Evolutionary conservation across 2,113 vertebrate genomes (phyloP).

Genomic region (Syngnathus scovelli): DNA sequence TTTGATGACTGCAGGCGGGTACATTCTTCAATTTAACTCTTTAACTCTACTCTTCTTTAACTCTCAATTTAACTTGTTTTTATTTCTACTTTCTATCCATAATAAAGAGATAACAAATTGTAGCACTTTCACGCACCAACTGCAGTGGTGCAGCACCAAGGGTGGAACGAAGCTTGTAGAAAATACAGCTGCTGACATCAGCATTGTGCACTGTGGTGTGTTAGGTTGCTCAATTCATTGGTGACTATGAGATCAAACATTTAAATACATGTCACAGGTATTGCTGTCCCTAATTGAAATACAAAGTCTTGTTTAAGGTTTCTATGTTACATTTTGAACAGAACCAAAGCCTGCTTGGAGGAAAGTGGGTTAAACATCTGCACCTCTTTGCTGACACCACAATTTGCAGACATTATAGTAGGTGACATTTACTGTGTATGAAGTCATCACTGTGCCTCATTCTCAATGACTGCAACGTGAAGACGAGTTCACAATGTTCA

Average conservation of each 20-base stretch:
- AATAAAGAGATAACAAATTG: background rate
- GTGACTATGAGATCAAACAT: background rate
- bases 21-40: background rate
- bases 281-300: background rate
- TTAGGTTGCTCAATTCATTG: background rate
- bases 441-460: slow-evolving; percentile 31
- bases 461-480: slow-evolving; percentile 35
- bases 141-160: background rate
- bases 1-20: background rate
- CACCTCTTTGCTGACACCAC: slow-evolving; percentile 29
- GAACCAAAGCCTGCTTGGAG: background rate
- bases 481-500: background rate
- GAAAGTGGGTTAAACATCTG: background rate
- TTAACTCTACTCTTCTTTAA: background rate
- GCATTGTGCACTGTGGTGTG: background rate
- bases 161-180: background rate
- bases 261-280: background rate
- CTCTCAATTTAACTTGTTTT: too few relatives aligned
- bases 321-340: background rate
- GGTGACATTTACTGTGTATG: slow-evolving; percentile 44
- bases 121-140: background rate
- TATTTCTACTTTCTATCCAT: background rate
- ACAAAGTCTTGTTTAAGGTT: background rate
- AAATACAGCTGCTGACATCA: slow-evolving; percentile 2
- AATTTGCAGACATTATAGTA: slow-evolving; percentile 48